Evolutionary conservation across 2,888 invertebrate species (phyloP).

Genomic region (Lasioglossum lativentre): DNA sequence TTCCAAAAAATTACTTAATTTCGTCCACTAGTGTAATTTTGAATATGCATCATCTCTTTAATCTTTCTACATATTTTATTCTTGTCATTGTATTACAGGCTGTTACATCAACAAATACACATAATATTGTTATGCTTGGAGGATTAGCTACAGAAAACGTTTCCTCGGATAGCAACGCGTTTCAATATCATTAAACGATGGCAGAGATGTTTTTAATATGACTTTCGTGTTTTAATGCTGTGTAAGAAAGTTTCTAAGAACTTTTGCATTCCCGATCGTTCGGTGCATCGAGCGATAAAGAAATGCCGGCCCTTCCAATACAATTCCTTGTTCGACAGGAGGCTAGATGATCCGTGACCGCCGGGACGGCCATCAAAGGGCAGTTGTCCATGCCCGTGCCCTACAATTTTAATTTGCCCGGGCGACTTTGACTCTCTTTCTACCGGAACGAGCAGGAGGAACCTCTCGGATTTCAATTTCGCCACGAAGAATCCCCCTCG

Average conservation of each 20-base stretch:
- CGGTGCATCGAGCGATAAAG: constrained; percentile 29
- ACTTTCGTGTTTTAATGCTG: neutral
- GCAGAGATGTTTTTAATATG: neutral
- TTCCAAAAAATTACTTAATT: neutral
- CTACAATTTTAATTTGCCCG: constrained; percentile 70
- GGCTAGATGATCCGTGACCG: constrained; percentile 62
- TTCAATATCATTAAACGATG: neutral
- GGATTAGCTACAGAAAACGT: neutral
- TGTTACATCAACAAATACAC: no score
- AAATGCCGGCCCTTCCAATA: constrained; percentile 17
- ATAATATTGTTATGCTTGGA: no score
- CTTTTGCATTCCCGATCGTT: neutral
- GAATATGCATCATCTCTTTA: no score
- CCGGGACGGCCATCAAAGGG: constrained; percentile 59
- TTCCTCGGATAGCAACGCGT: neutral
- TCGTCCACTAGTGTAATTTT: neutral
- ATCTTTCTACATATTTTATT: no score
- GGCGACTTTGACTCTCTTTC: constrained; percentile 70
- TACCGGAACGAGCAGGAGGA: constrained; percentile 61
- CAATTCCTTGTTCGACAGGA: constrained; percentile 35
- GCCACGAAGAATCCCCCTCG: constrained; percentile 77
- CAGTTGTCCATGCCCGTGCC: constrained; percentile 56
- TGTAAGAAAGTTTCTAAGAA: neutral
- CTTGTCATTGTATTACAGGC: no score
- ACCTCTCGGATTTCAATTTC: constrained; percentile 83